phyloP scores from a whole-genome alignment of 1,140 invertebrate genomes.

The Hylaeus anthracinus region DNA sequence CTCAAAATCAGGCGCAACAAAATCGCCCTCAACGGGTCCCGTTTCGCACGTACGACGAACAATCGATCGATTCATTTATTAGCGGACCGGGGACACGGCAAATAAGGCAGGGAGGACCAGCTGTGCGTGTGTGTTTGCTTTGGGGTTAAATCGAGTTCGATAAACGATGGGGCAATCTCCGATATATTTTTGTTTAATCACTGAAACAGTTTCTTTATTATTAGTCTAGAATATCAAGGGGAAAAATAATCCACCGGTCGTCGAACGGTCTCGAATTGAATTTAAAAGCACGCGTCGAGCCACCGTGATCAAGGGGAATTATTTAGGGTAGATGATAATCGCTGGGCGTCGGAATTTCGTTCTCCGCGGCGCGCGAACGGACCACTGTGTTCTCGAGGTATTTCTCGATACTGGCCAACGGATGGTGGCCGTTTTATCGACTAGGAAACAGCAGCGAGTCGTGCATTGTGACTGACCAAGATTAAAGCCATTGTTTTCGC shows the following conservation, averaged over 20 bases:
- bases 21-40: conserved; percentile 17
- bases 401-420: conserved; percentile 22
- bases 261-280: neutral
- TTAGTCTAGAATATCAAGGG: too few species aligned
- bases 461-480: conserved; percentile 61
- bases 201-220: too few species aligned
- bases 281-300: neutral
- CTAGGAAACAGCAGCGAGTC: conserved; percentile 53
- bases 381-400: neutral
- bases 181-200: too few species aligned
- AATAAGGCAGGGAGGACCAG: conserved; percentile 19
- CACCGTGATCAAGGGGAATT: neutral
- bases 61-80: conserved; percentile 60
- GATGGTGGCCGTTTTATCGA: conserved; percentile 53
- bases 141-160: neutral
- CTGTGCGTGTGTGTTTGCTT: neutral
- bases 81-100: conserved; percentile 19
- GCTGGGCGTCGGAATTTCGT: conserved; percentile 1
- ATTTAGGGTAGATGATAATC: neutral
- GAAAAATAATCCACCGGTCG: neutral
- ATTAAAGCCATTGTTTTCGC: conserved; percentile 65
- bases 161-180: neutral
- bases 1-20: conserved; percentile 34
- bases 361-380: neutral
- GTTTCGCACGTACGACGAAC: conserved; percentile 2